Evolutionary conservation across 2,888 invertebrate genomes (phyloP).

Genomic region (Tenodera sinensis): DNA sequence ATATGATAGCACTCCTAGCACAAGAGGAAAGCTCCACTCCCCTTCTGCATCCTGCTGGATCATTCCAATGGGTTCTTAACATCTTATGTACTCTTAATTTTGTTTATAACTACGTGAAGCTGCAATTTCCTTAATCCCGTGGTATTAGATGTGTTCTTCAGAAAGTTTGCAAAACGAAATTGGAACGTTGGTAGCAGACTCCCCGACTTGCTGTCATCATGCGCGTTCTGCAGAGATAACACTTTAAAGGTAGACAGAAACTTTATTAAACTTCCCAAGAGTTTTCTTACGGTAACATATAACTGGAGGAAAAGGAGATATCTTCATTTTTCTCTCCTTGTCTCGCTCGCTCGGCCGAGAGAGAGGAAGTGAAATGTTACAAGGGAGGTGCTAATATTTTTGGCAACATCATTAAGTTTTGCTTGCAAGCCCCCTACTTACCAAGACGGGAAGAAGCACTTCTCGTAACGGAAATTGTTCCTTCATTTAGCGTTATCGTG

Average conservation of each 20-base stretch:
- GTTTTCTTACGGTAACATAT: slow-evolving; percentile 9
- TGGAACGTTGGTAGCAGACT: background rate
- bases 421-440: background rate
- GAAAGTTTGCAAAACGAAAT: background rate
- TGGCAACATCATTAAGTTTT: slow-evolving; percentile 11
- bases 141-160: background rate
- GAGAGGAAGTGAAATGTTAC: background rate
- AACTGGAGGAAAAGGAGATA: background rate
- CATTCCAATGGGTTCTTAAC: background rate
- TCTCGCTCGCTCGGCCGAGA: background rate
- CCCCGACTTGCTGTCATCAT: background rate
- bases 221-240: slow-evolving; percentile 6
- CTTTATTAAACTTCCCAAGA: slow-evolving; percentile 12
- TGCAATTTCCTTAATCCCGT: background rate
- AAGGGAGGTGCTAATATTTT: slow-evolving; percentile 16
- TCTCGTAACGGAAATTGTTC: slow-evolving; percentile 21
- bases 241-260: slow-evolving; percentile 9
- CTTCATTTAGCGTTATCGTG: slow-evolving; percentile 21
- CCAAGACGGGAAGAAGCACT: slow-evolving; percentile 1
- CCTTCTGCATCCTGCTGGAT: background rate
- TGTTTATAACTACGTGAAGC: background rate
- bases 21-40: no score
- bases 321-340: background rate
- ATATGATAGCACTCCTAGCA: no score
- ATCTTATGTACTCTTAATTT: background rate